Base-by-base conservation (phyloP, 2,888 invertebrate genomes). In the Eueremaeus valkanovi region DNA sequence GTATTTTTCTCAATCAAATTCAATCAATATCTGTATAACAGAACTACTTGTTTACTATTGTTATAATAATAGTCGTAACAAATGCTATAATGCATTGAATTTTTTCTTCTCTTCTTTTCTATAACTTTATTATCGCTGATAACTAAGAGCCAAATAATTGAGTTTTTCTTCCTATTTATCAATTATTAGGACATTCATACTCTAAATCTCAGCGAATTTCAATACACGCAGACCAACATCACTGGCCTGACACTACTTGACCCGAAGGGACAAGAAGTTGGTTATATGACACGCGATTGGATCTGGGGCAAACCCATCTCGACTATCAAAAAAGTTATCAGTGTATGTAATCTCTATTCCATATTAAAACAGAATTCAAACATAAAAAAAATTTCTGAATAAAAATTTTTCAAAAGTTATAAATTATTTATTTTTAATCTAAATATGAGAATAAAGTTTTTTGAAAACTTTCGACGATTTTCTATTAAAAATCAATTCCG, bases 181-280 rank as follows among this genome's bases (percentile, higher is more conserved):
- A 31, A 18, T 55, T 66, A 75, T 76, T 36, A 77, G 77, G 78
- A 78, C 72, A 61, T 77, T n/a, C 78, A 78, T 74, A 76, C 70
- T 11, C 68, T 78, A 27, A 76, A 78, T 63, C 72, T 78, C 21
- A 66, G 18, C 3, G 72, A 76, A 55, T 78, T 77, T 49, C 74
- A 77, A 29, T 33, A 66, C 61, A 72, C 68, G 40, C 73, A 63
- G 55, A 63, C 77, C 29, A 78, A 78, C 45, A 78, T 78, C 40
- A 77, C 78, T n/a, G 78, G 76, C 31, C 74, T 78, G 27, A 75
- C 77, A 36, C 51, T 78, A 49, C 63, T 78, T 33, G 77, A 77
- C 58, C 74, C 78, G 27, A 73, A 68, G 31, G 75, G 75, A 55
- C 77, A 75, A 31, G 72, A 76, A 21, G 24, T 72, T 16, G 72